Evolutionary conservation across 2,888 invertebrate species (phyloP).

Genomic region (Lepidochitona cinerea): DNA sequence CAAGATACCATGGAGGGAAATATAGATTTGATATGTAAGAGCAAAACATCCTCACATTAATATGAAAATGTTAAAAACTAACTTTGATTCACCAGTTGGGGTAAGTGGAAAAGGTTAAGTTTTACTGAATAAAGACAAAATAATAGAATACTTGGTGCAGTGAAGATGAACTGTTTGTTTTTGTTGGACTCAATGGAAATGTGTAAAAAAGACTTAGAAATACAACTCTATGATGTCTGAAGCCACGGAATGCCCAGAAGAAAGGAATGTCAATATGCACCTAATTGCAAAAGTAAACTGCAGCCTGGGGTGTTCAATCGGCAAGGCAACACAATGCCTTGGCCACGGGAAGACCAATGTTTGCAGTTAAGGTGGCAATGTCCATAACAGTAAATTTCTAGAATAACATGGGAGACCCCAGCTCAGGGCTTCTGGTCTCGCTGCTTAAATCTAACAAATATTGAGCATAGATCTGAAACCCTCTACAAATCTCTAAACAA

Average conservation of each 20-base stretch:
- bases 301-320: background rate
- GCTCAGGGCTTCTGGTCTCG: background rate
- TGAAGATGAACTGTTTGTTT: too few species aligned
- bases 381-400: conserved; percentile 4
- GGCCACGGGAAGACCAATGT: background rate
- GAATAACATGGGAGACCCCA: background rate
- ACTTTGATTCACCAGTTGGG: too few species aligned
- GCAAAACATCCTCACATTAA: too few species aligned
- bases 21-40: too few species aligned
- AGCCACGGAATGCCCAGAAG: conserved; percentile 14
- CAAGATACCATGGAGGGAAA: too few species aligned
- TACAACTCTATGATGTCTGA: background rate
- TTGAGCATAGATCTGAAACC: background rate
- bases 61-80: too few species aligned
- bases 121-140: too few species aligned
- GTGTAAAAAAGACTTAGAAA: too few species aligned
- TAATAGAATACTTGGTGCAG: too few species aligned
- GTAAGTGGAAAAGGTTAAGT: too few species aligned
- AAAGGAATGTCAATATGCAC: conserved; percentile 20
- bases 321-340: background rate
- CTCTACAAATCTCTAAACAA: conserved; percentile 5
- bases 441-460: background rate
- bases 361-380: background rate
- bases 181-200: too few species aligned
- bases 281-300: conserved; percentile 26